These are phyloP conservation scores for Sebastes iracundus DNA, from an alignment of 2,797 vertebrate genomes.

Conservation along the genomic window DNA sequence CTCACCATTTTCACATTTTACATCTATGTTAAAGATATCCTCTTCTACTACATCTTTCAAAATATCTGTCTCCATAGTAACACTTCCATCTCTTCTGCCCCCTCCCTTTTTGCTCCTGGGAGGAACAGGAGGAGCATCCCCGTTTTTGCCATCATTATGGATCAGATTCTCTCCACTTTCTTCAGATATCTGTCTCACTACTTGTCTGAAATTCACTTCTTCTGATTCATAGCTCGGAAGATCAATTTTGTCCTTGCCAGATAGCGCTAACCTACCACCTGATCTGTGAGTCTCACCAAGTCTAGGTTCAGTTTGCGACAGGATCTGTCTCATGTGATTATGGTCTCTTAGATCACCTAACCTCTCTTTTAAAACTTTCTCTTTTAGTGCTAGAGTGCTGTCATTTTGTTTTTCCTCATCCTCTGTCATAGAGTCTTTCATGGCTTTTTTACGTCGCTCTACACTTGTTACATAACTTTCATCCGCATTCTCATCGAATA, in stretches of 20 bases:
- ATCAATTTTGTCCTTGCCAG: conserved; percentile 41
- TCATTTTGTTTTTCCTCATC: conserved; percentile 32
- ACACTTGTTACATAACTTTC: conserved; percentile 24
- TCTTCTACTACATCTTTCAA: conserved; percentile 9
- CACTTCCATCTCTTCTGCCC: conserved; percentile 34
- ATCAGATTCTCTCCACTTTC: conserved; percentile 23
- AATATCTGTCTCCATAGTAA: conserved; percentile 30
- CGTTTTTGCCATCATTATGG: conserved; percentile 19
- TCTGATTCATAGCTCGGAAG: conserved; percentile 15
- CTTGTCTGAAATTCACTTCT: conserved; percentile 4
- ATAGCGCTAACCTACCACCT: conserved; percentile 37
- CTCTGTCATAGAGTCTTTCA: conserved; percentile 9
- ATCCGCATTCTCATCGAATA: conserved; percentile 25
- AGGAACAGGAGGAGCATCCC: conserved; percentile 58
- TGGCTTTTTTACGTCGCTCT: conserved; percentile 32
- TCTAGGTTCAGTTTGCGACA: conserved; percentile 68
- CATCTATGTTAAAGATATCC: conserved; percentile 18
- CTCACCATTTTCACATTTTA: conserved; percentile 19
- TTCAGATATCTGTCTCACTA: conserved; percentile 34
- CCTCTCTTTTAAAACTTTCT: conserved; percentile 60
- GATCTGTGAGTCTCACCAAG: conserved; percentile 43
- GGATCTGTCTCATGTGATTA: conserved; percentile 67
- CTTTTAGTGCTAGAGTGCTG: conserved; percentile 17
- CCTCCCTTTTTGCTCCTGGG: conserved; percentile 70
- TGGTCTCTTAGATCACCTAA: conserved; percentile 69